A percentile compares a stretch with the other conserved stretches of the same genome.
Conservation (phyloP, 2,113 vertebrate species). For the Macquaria ambigua region DNA sequence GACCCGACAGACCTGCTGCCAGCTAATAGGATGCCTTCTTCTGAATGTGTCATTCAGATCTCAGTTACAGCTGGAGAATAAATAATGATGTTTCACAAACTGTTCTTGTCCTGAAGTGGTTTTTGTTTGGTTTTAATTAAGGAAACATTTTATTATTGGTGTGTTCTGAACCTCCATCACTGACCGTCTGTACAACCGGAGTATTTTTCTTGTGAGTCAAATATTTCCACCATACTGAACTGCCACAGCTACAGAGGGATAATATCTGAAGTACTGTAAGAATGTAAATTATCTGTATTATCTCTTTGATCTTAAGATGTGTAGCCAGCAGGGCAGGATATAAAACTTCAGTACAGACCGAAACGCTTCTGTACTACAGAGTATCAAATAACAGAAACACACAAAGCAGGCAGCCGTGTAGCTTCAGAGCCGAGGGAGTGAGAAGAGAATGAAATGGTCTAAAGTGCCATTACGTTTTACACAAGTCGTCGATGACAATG, state of each 20-base stretch:
- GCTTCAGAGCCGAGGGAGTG: neutral
- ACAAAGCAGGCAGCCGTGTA: too few species aligned
- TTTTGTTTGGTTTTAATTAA: neutral
- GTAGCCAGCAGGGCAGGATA: too few species aligned
- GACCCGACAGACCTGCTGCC: neutral
- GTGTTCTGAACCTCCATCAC: neutral
- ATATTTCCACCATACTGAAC: too few species aligned
- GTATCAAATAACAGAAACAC: too few species aligned
- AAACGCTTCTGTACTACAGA: too few species aligned
- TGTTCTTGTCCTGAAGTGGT: neutral
- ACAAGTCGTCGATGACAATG: neutral
- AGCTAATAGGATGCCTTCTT: constrained; percentile 28
- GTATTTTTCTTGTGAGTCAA: neutral
- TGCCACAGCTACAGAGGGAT: too few species aligned
- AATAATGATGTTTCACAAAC: constrained; percentile 45
- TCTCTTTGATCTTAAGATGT: too few species aligned
- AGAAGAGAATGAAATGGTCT: neutral
- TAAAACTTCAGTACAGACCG: too few species aligned
- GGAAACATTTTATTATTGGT: neutral
- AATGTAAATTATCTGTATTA: too few species aligned
- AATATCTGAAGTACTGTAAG: too few species aligned
- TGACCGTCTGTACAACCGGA: neutral
- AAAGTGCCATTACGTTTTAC: neutral
- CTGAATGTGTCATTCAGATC: constrained; percentile 1
- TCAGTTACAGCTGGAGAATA: constrained; percentile 12